A percentile compares a stretch with the other conserved stretches of the same genome.
phyloP scores from a whole-genome alignment of 2,888 invertebrate species.

The Ochropleura leucogaster region DNA sequence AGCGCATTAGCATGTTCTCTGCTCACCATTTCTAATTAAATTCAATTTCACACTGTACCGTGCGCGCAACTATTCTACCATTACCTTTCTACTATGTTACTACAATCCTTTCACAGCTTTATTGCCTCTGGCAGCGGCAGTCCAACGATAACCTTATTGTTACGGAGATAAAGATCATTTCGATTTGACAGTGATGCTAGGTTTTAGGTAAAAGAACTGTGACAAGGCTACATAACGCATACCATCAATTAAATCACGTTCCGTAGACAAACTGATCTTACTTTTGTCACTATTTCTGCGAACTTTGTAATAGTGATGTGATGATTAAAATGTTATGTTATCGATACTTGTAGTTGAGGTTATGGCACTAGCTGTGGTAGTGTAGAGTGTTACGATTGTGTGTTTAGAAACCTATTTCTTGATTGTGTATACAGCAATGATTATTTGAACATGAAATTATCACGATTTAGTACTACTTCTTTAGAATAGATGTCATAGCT shows the following conservation, averaged over 20 bases:
- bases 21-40: slow-evolving; percentile 61
- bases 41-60: slow-evolving; percentile 58
- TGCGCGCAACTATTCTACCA: slow-evolving; percentile 27
- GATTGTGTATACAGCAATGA: neutral
- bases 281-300: slow-evolving; percentile 42
- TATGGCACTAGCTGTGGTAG: slow-evolving; percentile 14
- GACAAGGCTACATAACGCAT: neutral
- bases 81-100: slow-evolving; percentile 40
- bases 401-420: neutral
- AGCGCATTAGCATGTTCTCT: slow-evolving; percentile 59
- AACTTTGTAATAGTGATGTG: slow-evolving; percentile 14
- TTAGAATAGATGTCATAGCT: neutral
- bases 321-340: slow-evolving; percentile 17
- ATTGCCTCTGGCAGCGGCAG: neutral
- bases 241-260: slow-evolving; percentile 46
- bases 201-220: neutral
- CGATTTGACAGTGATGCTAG: neutral
- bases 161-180: neutral
- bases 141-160: neutral
- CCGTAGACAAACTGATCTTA: slow-evolving; percentile 16
- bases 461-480: slow-evolving; percentile 10
- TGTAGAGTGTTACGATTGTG: neutral
- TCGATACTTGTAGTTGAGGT: neutral
- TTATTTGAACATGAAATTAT: neutral
- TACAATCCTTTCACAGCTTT: slow-evolving; percentile 10